Evolutionary conservation across 2,888 invertebrate species (phyloP).

Genomic region (Lycophotia porphyrea): DNA sequence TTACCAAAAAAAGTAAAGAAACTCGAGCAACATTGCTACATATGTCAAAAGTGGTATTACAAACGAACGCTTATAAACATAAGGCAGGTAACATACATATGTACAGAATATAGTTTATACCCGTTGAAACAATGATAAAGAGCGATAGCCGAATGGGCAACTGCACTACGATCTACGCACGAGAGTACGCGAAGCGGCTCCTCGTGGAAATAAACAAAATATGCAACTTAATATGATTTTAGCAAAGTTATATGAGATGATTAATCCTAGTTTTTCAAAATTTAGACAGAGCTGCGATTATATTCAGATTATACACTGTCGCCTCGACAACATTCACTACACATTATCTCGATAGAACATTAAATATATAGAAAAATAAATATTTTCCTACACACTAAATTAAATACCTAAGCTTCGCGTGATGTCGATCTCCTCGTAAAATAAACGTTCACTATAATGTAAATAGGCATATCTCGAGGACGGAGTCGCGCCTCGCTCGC

Average conservation of each 20-base stretch:
- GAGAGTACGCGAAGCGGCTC: constrained; percentile 58
- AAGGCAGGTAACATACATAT: constrained; percentile 89
- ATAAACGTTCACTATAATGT: constrained; percentile 84
- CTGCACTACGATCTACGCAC: constrained; percentile 68
- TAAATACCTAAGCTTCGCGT: constrained; percentile 89
- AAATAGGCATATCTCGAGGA: constrained; percentile 87
- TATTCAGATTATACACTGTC: constrained; percentile 83
- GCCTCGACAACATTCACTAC: constrained; percentile 89
- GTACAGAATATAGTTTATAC: constrained; percentile 87
- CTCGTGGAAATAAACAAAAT: constrained; percentile 71
- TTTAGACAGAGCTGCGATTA: constrained; percentile 70
- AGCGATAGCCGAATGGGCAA: constrained; percentile 82
- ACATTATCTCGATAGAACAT: constrained; percentile 90
- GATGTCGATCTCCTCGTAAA: constrained; percentile 87
- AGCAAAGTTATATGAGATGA: constrained; percentile 81
- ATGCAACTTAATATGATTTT: constrained; percentile 79
- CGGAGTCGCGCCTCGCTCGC: constrained; percentile 86
- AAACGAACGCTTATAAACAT: constrained; percentile 90
- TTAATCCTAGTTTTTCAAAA: constrained; percentile 79
- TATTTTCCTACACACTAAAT: constrained; percentile 90
- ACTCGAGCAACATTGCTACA: constrained; percentile 90
- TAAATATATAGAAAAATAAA: constrained; percentile 90
- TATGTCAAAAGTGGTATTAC: constrained; percentile 91
- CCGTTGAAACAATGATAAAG: constrained; percentile 89
- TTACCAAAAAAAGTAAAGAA: constrained; percentile 81